Evolutionary conservation across 2,797 vertebrate species (phyloP).

Genomic region (Telmatherina bonti): DNA sequence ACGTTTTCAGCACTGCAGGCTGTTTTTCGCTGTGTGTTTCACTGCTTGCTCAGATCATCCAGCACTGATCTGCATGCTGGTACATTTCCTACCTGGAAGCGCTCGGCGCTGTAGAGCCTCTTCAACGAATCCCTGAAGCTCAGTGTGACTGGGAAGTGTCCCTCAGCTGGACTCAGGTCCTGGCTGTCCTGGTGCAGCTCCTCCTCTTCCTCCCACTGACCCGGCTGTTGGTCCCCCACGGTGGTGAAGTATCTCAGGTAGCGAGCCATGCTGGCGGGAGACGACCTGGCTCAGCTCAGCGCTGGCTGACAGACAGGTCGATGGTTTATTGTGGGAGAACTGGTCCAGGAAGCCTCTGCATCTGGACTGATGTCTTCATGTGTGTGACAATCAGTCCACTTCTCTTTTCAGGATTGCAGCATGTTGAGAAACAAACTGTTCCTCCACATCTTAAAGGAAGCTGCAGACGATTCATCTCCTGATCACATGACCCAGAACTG

Average conservation of each 20-base stretch:
- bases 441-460: background rate
- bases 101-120: conserved; percentile 87
- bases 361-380: conserved; percentile 35
- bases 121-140: conserved; percentile 85
- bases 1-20: too few species aligned
- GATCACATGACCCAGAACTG: too few species aligned
- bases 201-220: conserved; percentile 82
- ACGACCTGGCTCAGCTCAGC: conserved; percentile 21
- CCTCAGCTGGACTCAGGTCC: conserved; percentile 59
- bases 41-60: too few species aligned
- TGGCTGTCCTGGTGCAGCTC: conserved; percentile 69
- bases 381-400: conserved; percentile 52
- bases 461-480: background rate
- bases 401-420: conserved; percentile 53
- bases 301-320: background rate
- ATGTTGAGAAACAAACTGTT: conserved; percentile 18
- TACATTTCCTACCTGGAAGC: conserved; percentile 91
- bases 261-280: conserved; percentile 82
- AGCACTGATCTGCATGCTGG: too few species aligned
- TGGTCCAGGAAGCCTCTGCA: background rate
- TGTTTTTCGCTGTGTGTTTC: too few species aligned
- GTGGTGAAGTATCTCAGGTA: conserved; percentile 92
- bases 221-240: conserved; percentile 86
- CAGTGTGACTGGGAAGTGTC: background rate
- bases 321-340: too few species aligned